Percentiles rank a stretch among this genome's conserved stretches.
phyloP scores from a whole-genome alignment of 2,888 invertebrate genomes.

The Drosophila ezoana region DNA sequence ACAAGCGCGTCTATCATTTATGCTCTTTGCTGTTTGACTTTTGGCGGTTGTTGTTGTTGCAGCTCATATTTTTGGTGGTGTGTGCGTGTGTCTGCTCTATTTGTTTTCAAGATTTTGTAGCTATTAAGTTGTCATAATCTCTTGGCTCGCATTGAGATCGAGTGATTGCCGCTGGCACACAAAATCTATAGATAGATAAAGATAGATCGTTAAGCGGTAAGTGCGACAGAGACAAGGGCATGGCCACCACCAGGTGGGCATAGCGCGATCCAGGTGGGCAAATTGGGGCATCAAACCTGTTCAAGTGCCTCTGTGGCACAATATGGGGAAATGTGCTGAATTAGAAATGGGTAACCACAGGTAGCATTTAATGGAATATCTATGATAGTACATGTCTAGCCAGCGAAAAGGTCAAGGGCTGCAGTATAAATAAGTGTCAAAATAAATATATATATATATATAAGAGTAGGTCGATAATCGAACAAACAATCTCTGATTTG shows the following conservation, averaged over 20 bases:
- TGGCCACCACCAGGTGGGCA: slow-evolving; percentile 49
- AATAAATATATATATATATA: neutral
- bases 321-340: slow-evolving; percentile 16
- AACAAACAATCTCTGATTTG: too few species aligned
- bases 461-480: too few species aligned
- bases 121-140: slow-evolving; percentile 79
- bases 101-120: slow-evolving; percentile 68
- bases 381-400: too few species aligned
- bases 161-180: slow-evolving; percentile 60
- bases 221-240: slow-evolving; percentile 36
- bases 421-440: neutral
- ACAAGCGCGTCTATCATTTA: slow-evolving; percentile 71
- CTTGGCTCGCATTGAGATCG: slow-evolving; percentile 58
- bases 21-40: slow-evolving; percentile 56
- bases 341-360: slow-evolving; percentile 12
- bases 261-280: slow-evolving; percentile 55
- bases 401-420: neutral
- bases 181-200: slow-evolving; percentile 4
- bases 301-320: slow-evolving; percentile 13
- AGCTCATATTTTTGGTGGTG: slow-evolving; percentile 39
- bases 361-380: slow-evolving; percentile 5
- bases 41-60: slow-evolving; percentile 56
- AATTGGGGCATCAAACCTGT: slow-evolving; percentile 30
- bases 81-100: slow-evolving; percentile 67
- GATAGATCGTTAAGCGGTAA: slow-evolving; percentile 1